Percentiles rank a stretch among this genome's conserved stretches.
These are phyloP conservation scores for Protobothrops flavoviridis DNA, from an alignment of 2,113 vertebrate species.

Conservation along the genomic window DNA sequence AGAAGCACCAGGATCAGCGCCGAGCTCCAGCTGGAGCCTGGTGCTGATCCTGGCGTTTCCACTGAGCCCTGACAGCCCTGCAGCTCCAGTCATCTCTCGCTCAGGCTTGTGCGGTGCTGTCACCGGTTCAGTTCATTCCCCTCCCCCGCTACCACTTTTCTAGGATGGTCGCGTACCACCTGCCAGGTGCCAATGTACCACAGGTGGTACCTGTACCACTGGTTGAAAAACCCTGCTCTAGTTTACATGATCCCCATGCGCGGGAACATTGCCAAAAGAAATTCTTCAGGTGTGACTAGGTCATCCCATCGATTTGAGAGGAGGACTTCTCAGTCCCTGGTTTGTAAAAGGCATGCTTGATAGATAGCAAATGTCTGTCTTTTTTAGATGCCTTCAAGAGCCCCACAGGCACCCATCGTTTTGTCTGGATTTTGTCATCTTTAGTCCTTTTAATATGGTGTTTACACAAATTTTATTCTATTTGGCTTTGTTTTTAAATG, in stretches of 20 bases:
- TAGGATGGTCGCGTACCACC: too few relatives aligned
- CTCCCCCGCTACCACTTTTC: too few relatives aligned
- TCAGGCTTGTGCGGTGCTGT: too few relatives aligned
- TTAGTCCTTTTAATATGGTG: neutral
- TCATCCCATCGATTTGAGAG: neutral
- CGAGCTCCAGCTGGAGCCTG: too few relatives aligned
- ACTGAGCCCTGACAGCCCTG: too few relatives aligned
- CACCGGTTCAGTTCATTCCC: too few relatives aligned
- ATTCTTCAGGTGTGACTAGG: neutral
- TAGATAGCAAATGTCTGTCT: neutral
- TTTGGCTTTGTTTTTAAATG: neutral
- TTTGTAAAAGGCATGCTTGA: neutral
- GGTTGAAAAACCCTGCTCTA: neutral
- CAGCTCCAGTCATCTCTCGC: too few relatives aligned
- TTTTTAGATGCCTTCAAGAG: neutral
- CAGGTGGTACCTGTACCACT: too few relatives aligned
- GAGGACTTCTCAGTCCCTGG: neutral
- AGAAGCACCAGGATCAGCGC: too few relatives aligned
- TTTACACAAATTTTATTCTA: neutral
- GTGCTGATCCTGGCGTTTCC: too few relatives aligned
- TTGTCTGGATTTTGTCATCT: neutral
- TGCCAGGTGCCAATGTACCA: too few relatives aligned
- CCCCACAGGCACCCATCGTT: neutral
- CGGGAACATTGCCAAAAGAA: neutral
- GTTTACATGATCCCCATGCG: neutral